phyloP scores from a whole-genome alignment of 1,140 invertebrate species.

The Eufriesea mexicana region DNA sequence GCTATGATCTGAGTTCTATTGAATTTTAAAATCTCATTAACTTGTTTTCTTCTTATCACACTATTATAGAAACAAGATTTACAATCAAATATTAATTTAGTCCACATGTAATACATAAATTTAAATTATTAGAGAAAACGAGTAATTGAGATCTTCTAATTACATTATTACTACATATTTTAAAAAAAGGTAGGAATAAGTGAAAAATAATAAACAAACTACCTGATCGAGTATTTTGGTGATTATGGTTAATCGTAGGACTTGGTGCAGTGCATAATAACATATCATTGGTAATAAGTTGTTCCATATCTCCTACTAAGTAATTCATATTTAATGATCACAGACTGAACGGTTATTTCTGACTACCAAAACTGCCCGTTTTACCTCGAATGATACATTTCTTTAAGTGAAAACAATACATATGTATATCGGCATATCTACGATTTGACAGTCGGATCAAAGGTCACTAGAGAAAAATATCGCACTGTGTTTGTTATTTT shows the following conservation, averaged over 20 bases:
- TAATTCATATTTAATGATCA: conserved; percentile 49
- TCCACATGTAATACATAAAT: neutral
- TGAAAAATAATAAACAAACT: neutral
- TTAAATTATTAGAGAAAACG: neutral
- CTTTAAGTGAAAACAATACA: neutral
- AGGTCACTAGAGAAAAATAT: neutral
- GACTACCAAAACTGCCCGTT: neutral
- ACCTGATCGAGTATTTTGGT: conserved; percentile 57
- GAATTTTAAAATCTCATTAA: neutral
- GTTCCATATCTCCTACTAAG: conserved; percentile 51
- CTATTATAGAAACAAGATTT: neutral
- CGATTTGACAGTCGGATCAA: neutral
- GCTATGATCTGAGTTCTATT: neutral
- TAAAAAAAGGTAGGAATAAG: neutral
- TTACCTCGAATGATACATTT: neutral
- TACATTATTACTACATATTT: neutral
- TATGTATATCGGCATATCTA: conserved; percentile 1
- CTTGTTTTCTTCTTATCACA: neutral
- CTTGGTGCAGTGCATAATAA: conserved; percentile 60
- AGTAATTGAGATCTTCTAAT: neutral
- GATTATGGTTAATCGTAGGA: conserved; percentile 21
- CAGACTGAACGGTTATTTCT: neutral
- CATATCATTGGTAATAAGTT: conserved; percentile 62
- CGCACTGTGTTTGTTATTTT: neutral
- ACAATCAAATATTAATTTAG: neutral